Percentiles rank a stretch among this genome's conserved stretches.
Evolutionary conservation across 1,140 invertebrate species (phyloP).

Genomic region (Drosophila eugracilis): DNA sequence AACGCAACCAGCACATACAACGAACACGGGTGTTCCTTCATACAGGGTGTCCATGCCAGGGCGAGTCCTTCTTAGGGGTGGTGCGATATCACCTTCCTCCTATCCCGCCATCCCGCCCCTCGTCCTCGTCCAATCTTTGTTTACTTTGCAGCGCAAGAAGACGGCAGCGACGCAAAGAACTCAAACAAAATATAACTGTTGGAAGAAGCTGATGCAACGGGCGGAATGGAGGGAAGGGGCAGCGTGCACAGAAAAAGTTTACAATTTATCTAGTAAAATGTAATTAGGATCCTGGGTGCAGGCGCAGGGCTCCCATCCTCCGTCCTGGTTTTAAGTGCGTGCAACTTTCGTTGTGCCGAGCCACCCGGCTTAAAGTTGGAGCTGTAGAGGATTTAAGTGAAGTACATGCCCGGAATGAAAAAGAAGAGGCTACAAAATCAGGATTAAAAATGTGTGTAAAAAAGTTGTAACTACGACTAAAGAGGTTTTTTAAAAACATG

Average conservation of each 20-base stretch:
- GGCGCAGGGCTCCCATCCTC: slow-evolving; percentile 27
- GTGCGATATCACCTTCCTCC: slow-evolving; percentile 1
- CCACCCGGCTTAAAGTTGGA: slow-evolving; percentile 33
- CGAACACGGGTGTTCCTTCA: slow-evolving; percentile 22
- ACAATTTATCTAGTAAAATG: slow-evolving; percentile 85
- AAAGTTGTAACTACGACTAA: neutral
- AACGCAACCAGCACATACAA: slow-evolving; percentile 61
- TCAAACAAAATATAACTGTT: slow-evolving; percentile 82
- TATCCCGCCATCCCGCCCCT: neutral
- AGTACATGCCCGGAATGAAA: too few relatives aligned
- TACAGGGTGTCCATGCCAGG: slow-evolving; percentile 16
- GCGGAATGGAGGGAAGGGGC: slow-evolving; percentile 6
- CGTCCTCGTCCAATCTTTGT: slow-evolving; percentile 29
- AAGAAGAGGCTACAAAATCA: neutral
- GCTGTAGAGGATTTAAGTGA: slow-evolving; percentile 4
- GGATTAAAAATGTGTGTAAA: neutral
- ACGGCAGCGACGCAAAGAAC: slow-evolving; percentile 67
- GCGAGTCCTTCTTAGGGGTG: neutral
- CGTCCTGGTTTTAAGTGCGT: slow-evolving; percentile 18
- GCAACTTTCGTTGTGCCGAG: slow-evolving; percentile 18
- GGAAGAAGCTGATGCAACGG: slow-evolving; percentile 64
- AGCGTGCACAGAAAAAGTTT: slow-evolving; percentile 79
- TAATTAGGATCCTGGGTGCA: slow-evolving; percentile 82
- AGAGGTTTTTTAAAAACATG: too few relatives aligned
- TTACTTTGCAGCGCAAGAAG: slow-evolving; percentile 74